A percentile compares a stretch with the other conserved stretches of the same genome.
Evolutionary conservation across 2,113 vertebrate species (phyloP).

Genomic region (Acanthisitta chloris): DNA sequence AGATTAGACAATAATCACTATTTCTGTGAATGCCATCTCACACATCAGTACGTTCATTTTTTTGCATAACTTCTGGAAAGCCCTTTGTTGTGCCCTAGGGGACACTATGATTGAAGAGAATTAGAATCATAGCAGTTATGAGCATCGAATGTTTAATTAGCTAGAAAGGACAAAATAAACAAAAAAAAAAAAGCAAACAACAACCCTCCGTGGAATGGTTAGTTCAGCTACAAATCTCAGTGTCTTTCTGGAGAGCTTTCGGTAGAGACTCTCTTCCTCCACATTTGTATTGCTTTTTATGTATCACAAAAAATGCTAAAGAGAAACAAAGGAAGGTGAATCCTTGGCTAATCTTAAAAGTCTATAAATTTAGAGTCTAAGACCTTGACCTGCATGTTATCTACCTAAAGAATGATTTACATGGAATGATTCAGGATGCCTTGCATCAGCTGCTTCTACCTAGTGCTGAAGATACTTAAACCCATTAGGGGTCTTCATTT

Average conservation of each 20-base stretch:
- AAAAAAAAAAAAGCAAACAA: not conserved
- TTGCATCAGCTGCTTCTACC: not conserved
- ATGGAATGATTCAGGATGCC: not conserved
- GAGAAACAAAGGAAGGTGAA: not conserved
- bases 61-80: not conserved
- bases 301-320: not conserved
- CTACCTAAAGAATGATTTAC: not conserved
- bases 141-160: not conserved
- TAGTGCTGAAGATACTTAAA: not conserved
- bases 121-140: not conserved
- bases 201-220: not conserved
- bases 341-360: not conserved
- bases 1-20: not conserved
- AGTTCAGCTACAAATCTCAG: not conserved
- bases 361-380: not conserved
- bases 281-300: not conserved
- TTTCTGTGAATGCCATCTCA: not conserved
- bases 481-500: not conserved
- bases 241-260: not conserved
- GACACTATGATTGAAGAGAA: not conserved
- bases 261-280: not conserved
- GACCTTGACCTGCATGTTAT: rapidly evolving
- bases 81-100: not conserved
- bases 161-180: not conserved
- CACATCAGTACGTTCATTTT: not conserved